Base-by-base conservation (phyloP, 2,888 invertebrate genomes). In the Petrolisthes manimaculis region DNA sequence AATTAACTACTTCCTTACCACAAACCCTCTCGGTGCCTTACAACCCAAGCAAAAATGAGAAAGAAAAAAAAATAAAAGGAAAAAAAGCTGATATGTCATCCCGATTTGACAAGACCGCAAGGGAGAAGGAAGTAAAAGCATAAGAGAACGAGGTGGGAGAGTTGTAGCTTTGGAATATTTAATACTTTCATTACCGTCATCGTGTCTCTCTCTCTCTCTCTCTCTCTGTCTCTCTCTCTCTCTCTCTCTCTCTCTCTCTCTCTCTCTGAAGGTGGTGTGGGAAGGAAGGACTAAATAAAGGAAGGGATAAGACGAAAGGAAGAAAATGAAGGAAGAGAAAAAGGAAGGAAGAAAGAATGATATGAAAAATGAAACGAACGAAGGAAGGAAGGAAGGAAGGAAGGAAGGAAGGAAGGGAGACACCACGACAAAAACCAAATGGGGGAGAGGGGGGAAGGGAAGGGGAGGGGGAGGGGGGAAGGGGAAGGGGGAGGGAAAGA, bases 191-290 rank as follows among this genome's bases (percentile, higher is more conserved):
- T n/a, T n/a, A n/a, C n/a, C n/a, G n/a, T n/a, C n/a, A n/a, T n/a
- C n/a, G n/a, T n/a, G n/a, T n/a, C n/a, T n/a, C n/a, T n/a, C n/a
- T n/a, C n/a, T n/a, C n/a, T 9, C 12, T 75, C 75, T 3, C 75
- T 24, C 24, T 77, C n/a, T 0, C 77, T 77, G 24, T 77, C 77
- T 37, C 21, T 77, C 67, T 67, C 67, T 12, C 67, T 82, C 5
- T 82, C 82, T 82, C 21, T 82, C 82, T 81, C 56, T 67, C 8
- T 82, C 67, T 67, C 80, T 80, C 80, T 61, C 61, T 81, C 81
- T 81, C 56, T 81, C 67, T 67, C 61, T 82, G n/a, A n/a, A n/a
- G n/a, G n/a, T n/a, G n/a, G n/a, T n/a, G n/a, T n/a, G n/a, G n/a
- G 14, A 14, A 61, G 61, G 14, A 14, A 61, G 61, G 14, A 14